Evolutionary conservation across 2,888 invertebrate species (phyloP).

Genomic region (Polymixis flavicincta): DNA sequence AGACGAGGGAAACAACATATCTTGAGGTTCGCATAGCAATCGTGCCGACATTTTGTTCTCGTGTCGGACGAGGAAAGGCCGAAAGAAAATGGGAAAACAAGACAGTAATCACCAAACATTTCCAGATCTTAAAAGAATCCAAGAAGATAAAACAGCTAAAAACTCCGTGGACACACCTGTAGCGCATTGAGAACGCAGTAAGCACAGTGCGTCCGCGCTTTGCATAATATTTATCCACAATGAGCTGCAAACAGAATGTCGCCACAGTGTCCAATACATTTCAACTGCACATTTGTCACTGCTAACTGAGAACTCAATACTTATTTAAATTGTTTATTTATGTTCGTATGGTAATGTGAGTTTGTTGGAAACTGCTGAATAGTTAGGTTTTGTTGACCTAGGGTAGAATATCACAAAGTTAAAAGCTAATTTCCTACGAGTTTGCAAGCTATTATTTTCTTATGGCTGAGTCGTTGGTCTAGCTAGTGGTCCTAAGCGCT

Average conservation of each 20-base stretch:
- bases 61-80: too few species aligned
- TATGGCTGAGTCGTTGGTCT: too few species aligned
- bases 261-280: conserved; percentile 45
- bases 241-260: conserved; percentile 32
- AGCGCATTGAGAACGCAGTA: conserved; percentile 30
- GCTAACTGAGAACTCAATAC: conserved; percentile 36
- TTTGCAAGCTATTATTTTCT: background rate
- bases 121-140: background rate
- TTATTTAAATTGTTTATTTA: conserved; percentile 52
- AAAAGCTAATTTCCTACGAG: background rate
- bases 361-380: conserved; percentile 3
- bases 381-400: conserved; percentile 21
- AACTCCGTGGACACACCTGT: conserved; percentile 10
- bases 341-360: conserved; percentile 26
- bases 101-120: too few species aligned
- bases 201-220: conserved; percentile 37
- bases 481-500: too few species aligned
- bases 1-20: too few species aligned
- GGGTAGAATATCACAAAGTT: background rate
- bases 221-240: conserved; percentile 54
- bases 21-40: too few species aligned
- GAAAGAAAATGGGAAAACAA: too few species aligned
- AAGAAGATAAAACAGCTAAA: background rate
- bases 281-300: conserved; percentile 42
- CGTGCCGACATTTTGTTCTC: too few species aligned